Evolutionary conservation across 2,888 invertebrate species (phyloP).

Genomic region (Megamerina dolium): DNA sequence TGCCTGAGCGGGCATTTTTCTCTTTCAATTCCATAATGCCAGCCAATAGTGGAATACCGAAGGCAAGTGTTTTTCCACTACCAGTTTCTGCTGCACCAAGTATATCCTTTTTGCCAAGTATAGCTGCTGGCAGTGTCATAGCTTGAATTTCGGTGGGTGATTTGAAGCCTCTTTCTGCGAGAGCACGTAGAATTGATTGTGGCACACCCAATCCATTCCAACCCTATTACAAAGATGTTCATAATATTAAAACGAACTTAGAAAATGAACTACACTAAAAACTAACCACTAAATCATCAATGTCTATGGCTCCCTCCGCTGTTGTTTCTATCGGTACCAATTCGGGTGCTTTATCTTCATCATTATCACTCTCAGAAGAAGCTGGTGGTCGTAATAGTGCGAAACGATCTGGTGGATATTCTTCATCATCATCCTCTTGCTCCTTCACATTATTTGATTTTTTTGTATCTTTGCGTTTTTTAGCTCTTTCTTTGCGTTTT

Average conservation of each 20-base stretch:
- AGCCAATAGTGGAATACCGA: constrained; percentile 87
- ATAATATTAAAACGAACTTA: not conserved
- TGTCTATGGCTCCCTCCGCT: constrained; percentile 10
- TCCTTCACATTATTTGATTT: constrained; percentile 14
- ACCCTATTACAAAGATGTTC: constrained; percentile 36
- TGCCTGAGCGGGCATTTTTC: constrained; percentile 42
- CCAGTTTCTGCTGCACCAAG: constrained; percentile 99
- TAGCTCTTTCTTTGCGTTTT: constrained; percentile 30
- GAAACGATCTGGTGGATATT: constrained; percentile 30
- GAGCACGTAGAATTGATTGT: constrained; percentile 61
- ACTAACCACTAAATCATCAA: constrained; percentile 28
- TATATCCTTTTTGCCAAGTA: constrained; percentile 81
- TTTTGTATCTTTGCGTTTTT: constrained; percentile 27
- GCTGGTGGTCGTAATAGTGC: constrained; percentile 35
- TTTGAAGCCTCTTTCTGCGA: constrained; percentile 70
- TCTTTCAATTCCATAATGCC: constrained; percentile 71
- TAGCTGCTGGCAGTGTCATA: constrained; percentile 72
- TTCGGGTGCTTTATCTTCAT: constrained; percentile 19
- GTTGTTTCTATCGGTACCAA: constrained; percentile 7
- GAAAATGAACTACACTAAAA: not conserved
- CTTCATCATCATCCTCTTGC: constrained; percentile 19
- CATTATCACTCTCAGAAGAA: constrained; percentile 21
- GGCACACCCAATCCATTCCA: constrained; percentile 66
- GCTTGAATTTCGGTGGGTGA: constrained; percentile 87
- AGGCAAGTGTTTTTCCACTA: constrained; percentile 97